Percentiles rank a stretch among this genome's conserved stretches.
Evolutionary conservation across 2,888 invertebrate species (phyloP).

Genomic region (Phytoseiulus persimilis): DNA sequence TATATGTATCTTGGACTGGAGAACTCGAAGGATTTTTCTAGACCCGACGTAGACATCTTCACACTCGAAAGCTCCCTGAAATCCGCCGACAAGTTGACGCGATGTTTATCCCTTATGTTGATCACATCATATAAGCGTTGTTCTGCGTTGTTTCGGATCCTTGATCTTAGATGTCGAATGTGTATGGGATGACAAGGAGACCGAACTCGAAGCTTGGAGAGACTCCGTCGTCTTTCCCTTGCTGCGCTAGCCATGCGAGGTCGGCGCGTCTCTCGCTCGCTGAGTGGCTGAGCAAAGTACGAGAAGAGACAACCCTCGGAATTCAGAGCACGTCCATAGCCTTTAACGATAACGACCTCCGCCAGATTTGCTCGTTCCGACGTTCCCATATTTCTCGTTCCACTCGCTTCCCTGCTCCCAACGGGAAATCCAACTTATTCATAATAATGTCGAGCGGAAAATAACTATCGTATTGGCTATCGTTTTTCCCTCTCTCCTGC

Average conservation of each 20-base stretch:
- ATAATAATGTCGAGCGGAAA: neutral
- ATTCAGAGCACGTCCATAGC: slow-evolving; percentile 5
- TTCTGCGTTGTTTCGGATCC: neutral
- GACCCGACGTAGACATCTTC: too few relatives aligned
- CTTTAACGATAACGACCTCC: neutral
- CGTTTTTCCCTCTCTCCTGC: neutral
- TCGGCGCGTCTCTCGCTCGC: neutral
- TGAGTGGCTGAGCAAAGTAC: neutral
- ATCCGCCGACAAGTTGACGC: neutral
- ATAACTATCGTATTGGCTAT: neutral
- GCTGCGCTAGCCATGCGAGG: neutral
- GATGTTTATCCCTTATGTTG: neutral
- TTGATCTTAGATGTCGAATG: neutral
- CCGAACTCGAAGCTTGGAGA: neutral
- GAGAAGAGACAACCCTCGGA: neutral
- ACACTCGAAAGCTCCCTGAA: too few relatives aligned
- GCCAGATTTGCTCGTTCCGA: neutral
- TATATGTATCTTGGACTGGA: too few relatives aligned
- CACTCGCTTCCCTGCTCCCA: neutral
- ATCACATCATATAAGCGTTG: neutral
- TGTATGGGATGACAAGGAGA: neutral
- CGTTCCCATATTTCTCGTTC: neutral
- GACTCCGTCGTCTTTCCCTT: neutral
- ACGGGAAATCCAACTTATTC: neutral
- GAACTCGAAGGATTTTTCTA: too few relatives aligned